Base-by-base conservation (phyloP, 1,140 invertebrate species). In the Brachionus plicatilis region DNA sequence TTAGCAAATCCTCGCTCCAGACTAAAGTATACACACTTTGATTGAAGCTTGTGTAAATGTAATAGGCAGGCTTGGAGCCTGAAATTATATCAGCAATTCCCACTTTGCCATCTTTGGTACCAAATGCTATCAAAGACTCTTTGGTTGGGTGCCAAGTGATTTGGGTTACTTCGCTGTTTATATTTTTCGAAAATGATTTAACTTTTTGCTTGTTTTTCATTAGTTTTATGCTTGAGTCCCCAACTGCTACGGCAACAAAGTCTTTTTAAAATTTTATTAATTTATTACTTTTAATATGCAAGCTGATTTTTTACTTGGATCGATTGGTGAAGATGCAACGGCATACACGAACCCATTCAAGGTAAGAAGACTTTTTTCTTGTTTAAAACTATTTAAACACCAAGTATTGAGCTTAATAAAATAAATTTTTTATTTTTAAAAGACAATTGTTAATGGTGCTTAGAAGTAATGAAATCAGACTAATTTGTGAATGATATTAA, bases 331-430 rank as follows among this genome's bases (percentile, higher is more conserved):
- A 17, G 4, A 27, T 11, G 79, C 24, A 17, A 82, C 8, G n/a
- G 79, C 66, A 68, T 82, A 82, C 0, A 82, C 79, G 66, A 82
- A 82, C 65, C 79, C 79, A 29, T 82, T 82, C 7, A 82, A 47
- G 56, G 79, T 82, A 8, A 24, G 56, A 33, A 82, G 33, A 37
- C 9, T 29, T 6, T 50, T 76, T 76, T 76, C 43, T 76, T 76
- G 72, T 27, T 76, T 76, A 12, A 12, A 76, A 33, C 11, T 76
- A 3, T 76, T 50, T 17, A 76, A 24, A 29, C 45, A 47, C 72
- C 72, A 76, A 50, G 27, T 50, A 43, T 72, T 72, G n/a, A 72
- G 17, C 68, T 68, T n/a, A 68, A 37, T 37, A 37, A 37, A 37
- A 7, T 6, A 37, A 5, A 37, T 37, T 37, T 37, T 37, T 37